A percentile compares a stretch with the other conserved stretches of the same genome.
Evolutionary conservation across 2,888 invertebrate genomes (phyloP).

Genomic region (Dascillus cervinus): DNA sequence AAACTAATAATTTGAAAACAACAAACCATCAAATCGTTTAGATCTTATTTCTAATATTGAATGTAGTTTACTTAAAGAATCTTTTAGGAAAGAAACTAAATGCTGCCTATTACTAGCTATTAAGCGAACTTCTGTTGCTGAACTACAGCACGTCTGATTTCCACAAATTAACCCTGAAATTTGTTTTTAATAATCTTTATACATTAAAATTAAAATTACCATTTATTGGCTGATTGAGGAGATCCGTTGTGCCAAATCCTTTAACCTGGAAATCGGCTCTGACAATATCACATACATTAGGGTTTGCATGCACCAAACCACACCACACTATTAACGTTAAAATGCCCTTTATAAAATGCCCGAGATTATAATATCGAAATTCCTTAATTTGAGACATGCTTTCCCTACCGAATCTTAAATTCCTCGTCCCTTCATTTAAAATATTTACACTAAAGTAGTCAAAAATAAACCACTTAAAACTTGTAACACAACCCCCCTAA

Average conservation of each 20-base stretch:
- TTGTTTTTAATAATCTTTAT: neutral
- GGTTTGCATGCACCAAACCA: too few species aligned
- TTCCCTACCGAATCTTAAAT: too few species aligned
- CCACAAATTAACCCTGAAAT: slow-evolving; percentile 51
- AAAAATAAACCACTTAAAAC: too few species aligned
- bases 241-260: slow-evolving; percentile 8
- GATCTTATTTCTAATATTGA: slow-evolving; percentile 69
- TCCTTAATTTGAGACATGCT: too few species aligned
- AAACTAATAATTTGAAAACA: slow-evolving; percentile 2
- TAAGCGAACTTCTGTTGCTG: slow-evolving; percentile 60
- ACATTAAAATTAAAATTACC: slow-evolving; percentile 5
- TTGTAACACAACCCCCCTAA: too few species aligned
- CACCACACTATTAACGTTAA: too few species aligned
- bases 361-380: too few species aligned
- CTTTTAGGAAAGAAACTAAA: slow-evolving; percentile 66
- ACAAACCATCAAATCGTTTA: slow-evolving; percentile 80
- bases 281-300: slow-evolving; percentile 8
- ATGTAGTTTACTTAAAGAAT: slow-evolving; percentile 67
- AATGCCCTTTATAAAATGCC: too few species aligned
- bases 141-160: slow-evolving; percentile 55
- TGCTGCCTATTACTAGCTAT: slow-evolving; percentile 63
- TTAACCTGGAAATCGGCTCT: slow-evolving; percentile 9
- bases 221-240: slow-evolving; percentile 9
- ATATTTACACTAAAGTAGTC: too few species aligned
- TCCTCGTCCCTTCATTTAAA: too few species aligned